Evolutionary conservation across 2,888 invertebrate species (phyloP), one percentile per base, ranked within the genome.

Genomic region (Folsomia candida): DNA sequence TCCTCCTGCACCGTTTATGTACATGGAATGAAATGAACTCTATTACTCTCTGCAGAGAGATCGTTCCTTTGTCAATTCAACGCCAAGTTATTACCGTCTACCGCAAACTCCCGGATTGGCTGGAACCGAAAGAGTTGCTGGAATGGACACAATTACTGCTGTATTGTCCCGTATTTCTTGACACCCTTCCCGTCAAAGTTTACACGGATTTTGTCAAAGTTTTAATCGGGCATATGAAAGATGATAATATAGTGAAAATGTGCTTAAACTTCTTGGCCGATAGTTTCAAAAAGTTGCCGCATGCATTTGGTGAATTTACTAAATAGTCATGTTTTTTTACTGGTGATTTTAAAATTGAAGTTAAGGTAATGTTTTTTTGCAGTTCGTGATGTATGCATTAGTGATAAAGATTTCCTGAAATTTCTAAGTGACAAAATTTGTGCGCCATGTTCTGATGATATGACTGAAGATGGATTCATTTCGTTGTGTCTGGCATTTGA

Each of bases 81-180:
- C 29, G 24, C 25, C 73, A 73, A 63, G 51, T 73, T 20, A 58
- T 73, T 29, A 64, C 60, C 51, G 28, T 73, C 22, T 68, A 70
- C 68, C 61, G 68, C 60, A 73, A 37, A 25, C 60, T 73, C 58
- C 73, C 73, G 25, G 51, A 57, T 26, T 51, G 68, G 29, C 68
- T 67, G 73, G 68, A 66, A 29, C 29, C 70, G 59, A 18, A 58
- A 11, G 65, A 73, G 24, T 63, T 26, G 25, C 26, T 70, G 18
- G 57, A 59, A 24, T 73, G 73, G 73, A 66, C 68, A 61, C 68
- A 71, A 57, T 67, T 73, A 11, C 70, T 73, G n/a, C 27, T 57
- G 22, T 67, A 61, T 66, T 73, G 73, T 57, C 51, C 14, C 2
- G 18, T 9, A 11, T 47, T 47, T 47, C 47, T 47, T 47, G 47